Evolutionary conservation across 2,797 vertebrate genomes (phyloP), one percentile per base, ranked within the genome.

Genomic region (Clarias fuscus): DNA sequence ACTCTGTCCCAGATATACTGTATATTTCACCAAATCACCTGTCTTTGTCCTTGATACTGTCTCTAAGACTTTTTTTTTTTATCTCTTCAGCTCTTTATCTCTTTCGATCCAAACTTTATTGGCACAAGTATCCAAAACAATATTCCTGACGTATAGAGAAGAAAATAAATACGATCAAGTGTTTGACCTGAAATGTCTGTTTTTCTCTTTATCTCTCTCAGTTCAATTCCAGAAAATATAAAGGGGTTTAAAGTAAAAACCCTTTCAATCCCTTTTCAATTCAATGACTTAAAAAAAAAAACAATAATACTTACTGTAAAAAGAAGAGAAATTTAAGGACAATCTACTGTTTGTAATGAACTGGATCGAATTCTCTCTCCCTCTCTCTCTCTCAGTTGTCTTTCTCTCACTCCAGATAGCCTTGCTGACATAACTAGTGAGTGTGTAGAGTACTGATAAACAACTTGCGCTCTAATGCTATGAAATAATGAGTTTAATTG

Each of bases 41-140:
- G 53, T 11, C 56, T 59, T 59, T 17, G 78, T 65, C 78, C 59
- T 65, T 18, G 20, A 79, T 79, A 37, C 77, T 2, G 77, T 62
- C 59, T 62, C 33, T 15, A 8, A 10, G 22, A 48, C 78, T 62
- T 11, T 79, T 30, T 79, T 11, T 79, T 30, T 79, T 79, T 27
- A 78, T 78, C 30, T 58, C 53, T 77, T 77, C 20, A 61, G 61
- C 30, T 58, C 53, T 77, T 77, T 33, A 61, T 79, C 18, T 15
- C 22, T n/a, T 62, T 80, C 78, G n/a, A 65, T 80, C 37, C 78
- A 79, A n/a, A n/a, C 33, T 17, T 40, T 80, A 80, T 62, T 15
- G 14, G 13, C 20, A 40, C n/a, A 8, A 22, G 8, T 3, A 59
- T 78, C 56, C 18, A n/a, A 62, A 80, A 40, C 5, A 3, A 80